Evolutionary conservation across 2,888 invertebrate genomes (phyloP), one percentile per base, ranked within the genome.

Genomic region (Ochropleura plecta): DNA sequence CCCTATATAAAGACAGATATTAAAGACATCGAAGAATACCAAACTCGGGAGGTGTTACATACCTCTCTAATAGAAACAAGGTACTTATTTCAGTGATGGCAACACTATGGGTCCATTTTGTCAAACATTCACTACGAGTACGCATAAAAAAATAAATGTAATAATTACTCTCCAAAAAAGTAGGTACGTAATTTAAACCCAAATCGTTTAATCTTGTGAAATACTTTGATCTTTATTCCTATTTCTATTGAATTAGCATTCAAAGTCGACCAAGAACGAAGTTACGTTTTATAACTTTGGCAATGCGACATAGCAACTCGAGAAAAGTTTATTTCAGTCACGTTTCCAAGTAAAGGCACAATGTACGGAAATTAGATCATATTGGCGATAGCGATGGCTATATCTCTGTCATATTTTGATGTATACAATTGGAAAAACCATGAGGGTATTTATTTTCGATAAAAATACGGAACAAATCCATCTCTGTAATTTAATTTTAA

Each of bases 221-320:
- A 60, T 30, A 46, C 60, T 60, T 67, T 67, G 51, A 53, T 53
- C 48, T 78, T 48, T 53, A n/a, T 42, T 53, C 12, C 5, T 49
- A 6, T 71, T 73, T 42, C n/a, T n/a, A 53, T 63, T 10, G 7
- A 0, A 30, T 70, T 59, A 59, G 51, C 1, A 53, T 20, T 53
- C 30, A 48, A 76, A 67, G 12, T 42, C 42, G 16, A 69, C 78
- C 48, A 53, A 60, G 30, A 0, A 55, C 53, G 14, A 62, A 62
- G 42, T 42, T 42, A n/a, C n/a, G n/a, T n/a, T 60, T 55, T 18
- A 76, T 49, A 78, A 76, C 78, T 78, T 76, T 48, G 7, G 40
- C n/a, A 46, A 20, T 30, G 30, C 7, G 30, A 63, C 20, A 40
- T 18, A 55, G 40, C 10, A 55, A 62, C 14, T 30, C n/a, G 9